These are phyloP conservation scores for Saccopteryx bilineata DNA, from an alignment of 2,113 vertebrate species.

Conservation along the genomic window DNA sequence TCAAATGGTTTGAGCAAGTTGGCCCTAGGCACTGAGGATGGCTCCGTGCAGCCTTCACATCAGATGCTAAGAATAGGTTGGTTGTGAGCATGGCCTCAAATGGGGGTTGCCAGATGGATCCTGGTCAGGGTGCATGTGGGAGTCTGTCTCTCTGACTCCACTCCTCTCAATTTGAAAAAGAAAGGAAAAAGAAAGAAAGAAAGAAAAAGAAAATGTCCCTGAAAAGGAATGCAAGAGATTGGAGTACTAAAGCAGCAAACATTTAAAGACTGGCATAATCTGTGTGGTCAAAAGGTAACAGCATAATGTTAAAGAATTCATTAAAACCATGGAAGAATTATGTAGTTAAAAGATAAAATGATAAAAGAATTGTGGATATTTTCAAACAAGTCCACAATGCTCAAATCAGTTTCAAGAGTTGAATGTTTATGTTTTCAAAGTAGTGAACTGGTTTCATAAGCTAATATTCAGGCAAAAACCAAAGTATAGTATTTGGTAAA, in stretches of 20 bases:
- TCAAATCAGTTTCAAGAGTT: neutral
- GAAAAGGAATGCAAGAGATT: neutral
- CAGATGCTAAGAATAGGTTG: no score
- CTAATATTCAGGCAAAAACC: neutral
- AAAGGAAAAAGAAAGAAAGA: no score
- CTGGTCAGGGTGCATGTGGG: no score
- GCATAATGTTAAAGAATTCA: neutral
- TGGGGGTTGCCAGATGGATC: no score
- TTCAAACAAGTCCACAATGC: neutral
- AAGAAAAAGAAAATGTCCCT: neutral
- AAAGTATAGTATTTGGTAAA: neutral
- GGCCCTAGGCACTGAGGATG: no score
- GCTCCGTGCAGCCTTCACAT: no score
- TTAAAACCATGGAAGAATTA: neutral
- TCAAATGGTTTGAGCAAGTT: no score
- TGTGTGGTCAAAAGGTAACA: neutral
- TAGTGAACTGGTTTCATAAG: neutral
- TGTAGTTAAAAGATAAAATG: neutral
- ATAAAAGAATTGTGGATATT: neutral
- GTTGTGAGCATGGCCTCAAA: no score
- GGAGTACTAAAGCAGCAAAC: neutral
- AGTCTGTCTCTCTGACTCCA: no score
- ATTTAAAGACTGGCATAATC: neutral
- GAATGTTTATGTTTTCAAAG: slow-evolving; percentile 28
- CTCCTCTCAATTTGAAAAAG: no score